Evolutionary conservation across 1,140 invertebrate species (phyloP).

Genomic region (Achroia grisella): DNA sequence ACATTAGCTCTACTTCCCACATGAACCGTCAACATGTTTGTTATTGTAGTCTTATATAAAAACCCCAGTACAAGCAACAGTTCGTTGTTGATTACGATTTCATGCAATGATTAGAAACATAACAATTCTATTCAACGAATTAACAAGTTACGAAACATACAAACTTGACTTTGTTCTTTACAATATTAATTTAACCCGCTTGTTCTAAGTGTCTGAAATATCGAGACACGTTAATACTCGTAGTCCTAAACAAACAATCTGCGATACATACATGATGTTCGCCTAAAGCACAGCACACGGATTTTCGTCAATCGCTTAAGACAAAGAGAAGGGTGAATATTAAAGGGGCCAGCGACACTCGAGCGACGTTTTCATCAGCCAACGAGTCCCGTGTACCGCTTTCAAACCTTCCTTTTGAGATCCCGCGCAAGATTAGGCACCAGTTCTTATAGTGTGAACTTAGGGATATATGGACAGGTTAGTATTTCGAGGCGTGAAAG

Average conservation of each 20-base stretch:
- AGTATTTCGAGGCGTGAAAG: neutral
- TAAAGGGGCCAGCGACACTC: constrained; percentile 58
- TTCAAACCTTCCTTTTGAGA: constrained; percentile 66
- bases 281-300: constrained; percentile 21
- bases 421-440: constrained; percentile 67
- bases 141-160: too few species aligned
- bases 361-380: constrained; percentile 58
- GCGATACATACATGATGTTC: constrained; percentile 15
- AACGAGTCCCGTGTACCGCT: constrained; percentile 49
- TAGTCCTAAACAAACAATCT: constrained; percentile 29
- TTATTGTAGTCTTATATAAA: too few species aligned
- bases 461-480: constrained; percentile 19
- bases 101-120: too few species aligned
- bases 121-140: too few species aligned
- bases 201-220: too few species aligned
- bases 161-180: too few species aligned
- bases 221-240: constrained; percentile 1
- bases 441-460: constrained; percentile 47
- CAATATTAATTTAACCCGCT: too few species aligned
- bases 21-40: too few species aligned
- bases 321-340: constrained; percentile 65
- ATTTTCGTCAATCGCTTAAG: constrained; percentile 65
- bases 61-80: too few species aligned
- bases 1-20: too few species aligned
- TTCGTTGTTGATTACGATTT: too few species aligned